Evolutionary conservation across 2,113 vertebrate species (phyloP), one percentile per base, ranked within the genome.

Genomic region (Myocastor coypus): DNA sequence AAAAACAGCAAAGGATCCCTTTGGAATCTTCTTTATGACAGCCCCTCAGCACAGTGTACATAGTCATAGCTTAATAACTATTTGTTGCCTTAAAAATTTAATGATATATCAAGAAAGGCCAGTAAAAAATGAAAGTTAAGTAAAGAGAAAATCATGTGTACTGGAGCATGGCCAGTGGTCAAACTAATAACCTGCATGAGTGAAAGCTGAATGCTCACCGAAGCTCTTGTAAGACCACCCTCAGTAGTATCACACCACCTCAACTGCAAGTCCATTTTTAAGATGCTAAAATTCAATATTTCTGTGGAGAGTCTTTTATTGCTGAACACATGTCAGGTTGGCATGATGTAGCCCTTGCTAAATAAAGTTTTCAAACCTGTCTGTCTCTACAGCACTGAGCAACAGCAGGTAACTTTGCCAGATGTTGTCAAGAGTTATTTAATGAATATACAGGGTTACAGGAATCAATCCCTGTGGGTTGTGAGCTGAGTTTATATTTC

Each of bases 241-340:
- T 69, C 50, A 37, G 32, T 50, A 50, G 5, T 1, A 63, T 69
- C 4, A 63, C 42, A 50, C 46, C 34, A 11, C 57, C 1, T 11
- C n/a, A 34, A n/a, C 71, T 87, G 77, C 87, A 57, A 87, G 40
- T 16, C 55, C 50, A 24, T 75, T 87, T 89, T 52, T 37, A 55
- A 68, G 82, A 16, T 46, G 52, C 32, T 61, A 26, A 42, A 50
- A 28, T 77, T 16, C n/a, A 82, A 1, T n/a, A 20, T 91, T 96
- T 77, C 52, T 91, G 83, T 78, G 55, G 46, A 94, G 9, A 91
- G 40, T 52, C 81, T 80, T 61, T 82, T 75, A n/a, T 89, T 96
- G 91, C 87, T 94, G 61, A 96, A 69, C 37, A 10, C 34, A 89
- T 71, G 28, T 90, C 68, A 71, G 26, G 77, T 96, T 95, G 84